A percentile compares a stretch with the other conserved stretches of the same genome.
phyloP scores from a whole-genome alignment of 2,113 vertebrate species.

The Leucosticte australis region DNA sequence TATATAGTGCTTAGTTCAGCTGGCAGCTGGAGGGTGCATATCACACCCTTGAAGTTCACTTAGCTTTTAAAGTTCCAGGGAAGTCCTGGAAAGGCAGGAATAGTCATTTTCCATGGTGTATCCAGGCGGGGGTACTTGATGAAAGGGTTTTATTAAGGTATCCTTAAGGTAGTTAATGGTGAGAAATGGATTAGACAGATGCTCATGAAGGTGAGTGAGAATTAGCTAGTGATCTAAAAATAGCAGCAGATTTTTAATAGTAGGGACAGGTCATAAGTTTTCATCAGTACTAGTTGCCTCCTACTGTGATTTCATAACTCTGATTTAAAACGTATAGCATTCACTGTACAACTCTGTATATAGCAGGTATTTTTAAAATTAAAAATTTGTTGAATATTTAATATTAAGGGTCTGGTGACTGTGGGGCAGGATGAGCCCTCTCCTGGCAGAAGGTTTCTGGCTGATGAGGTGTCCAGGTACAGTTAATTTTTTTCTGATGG shows the following conservation, averaged over 20 bases:
- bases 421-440: background rate
- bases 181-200: conserved; percentile 30
- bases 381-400: background rate
- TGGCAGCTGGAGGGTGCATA: background rate
- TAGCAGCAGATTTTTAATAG: conserved; percentile 27
- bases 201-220: conserved; percentile 23
- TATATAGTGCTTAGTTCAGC: background rate
- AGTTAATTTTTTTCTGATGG: background rate
- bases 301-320: background rate
- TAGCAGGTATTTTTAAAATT: background rate
- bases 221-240: conserved; percentile 42
- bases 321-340: background rate
- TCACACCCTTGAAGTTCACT: background rate
- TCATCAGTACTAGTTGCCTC: background rate
- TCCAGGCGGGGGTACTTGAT: background rate
- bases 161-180: conserved; percentile 4
- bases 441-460: background rate
- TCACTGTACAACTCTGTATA: background rate
- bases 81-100: background rate
- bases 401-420: background rate
- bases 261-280: background rate
- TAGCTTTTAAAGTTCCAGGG: background rate
- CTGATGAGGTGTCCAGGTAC: background rate
- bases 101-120: background rate
- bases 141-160: background rate